phyloP scores from a whole-genome alignment of 2,113 vertebrate genomes.

The Canis aureus region DNA sequence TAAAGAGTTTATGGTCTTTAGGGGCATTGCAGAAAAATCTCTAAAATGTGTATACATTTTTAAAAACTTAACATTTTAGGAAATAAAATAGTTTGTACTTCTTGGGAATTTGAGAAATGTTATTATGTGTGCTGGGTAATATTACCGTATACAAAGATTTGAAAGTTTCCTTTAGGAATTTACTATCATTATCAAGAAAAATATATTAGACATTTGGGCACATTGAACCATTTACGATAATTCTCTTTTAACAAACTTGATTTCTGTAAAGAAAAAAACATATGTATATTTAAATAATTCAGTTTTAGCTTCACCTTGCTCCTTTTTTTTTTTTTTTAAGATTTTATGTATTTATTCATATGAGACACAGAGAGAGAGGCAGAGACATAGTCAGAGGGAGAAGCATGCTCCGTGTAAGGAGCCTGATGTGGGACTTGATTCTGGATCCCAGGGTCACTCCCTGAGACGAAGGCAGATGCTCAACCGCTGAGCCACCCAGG shows the following conservation, averaged over 20 bases:
- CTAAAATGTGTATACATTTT: slow-evolving; percentile 27
- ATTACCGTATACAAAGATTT: slow-evolving; percentile 50
- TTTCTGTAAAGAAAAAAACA: slow-evolving; percentile 52
- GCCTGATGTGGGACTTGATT: too few species aligned
- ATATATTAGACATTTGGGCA: slow-evolving; percentile 3
- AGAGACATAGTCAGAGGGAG: too few species aligned
- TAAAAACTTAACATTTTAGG: not conserved
- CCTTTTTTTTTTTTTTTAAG: not conserved
- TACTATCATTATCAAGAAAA: slow-evolving; percentile 48
- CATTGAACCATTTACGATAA: slow-evolving; percentile 25
- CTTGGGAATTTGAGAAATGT: slow-evolving; percentile 39
- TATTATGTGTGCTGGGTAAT: not conserved
- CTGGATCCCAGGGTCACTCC: too few species aligned
- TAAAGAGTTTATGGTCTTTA: slow-evolving; percentile 24
- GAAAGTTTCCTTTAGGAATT: slow-evolving; percentile 55
- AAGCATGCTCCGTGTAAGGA: too few species aligned
- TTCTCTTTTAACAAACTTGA: slow-evolving; percentile 44
- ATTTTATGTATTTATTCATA: too few species aligned
- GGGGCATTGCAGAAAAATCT: not conserved
- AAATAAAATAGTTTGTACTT: slow-evolving; percentile 34
- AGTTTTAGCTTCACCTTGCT: slow-evolving; percentile 59
- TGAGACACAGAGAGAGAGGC: too few species aligned
- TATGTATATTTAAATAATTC: slow-evolving; percentile 61
- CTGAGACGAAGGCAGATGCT: too few species aligned
- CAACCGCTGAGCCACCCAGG: too few species aligned